phyloP scores from a whole-genome alignment of 2,113 vertebrate species.

The Coryphaenoides rupestris region DNA sequence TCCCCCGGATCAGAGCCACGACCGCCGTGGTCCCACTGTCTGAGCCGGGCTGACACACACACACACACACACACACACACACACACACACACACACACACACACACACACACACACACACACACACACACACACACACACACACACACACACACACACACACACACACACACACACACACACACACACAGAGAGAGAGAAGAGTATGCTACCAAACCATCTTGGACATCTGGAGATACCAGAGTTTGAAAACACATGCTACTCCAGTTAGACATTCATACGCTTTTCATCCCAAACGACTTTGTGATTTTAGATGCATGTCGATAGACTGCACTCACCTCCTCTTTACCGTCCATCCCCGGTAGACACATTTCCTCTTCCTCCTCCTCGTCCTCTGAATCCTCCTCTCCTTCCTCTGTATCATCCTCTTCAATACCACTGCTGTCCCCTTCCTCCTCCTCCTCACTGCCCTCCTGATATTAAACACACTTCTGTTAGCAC shows the following conservation, averaged over 20 bases:
- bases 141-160: not conserved
- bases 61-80: not conserved
- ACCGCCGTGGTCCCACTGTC: slow-evolving; percentile 97
- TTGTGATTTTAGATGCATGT: not conserved
- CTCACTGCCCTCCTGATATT: slow-evolving; percentile 86
- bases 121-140: not conserved
- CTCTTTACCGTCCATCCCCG: slow-evolving; percentile 97
- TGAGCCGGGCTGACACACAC: slow-evolving; percentile 83
- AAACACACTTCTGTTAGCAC: not conserved
- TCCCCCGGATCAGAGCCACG: slow-evolving; percentile 91
- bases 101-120: not conserved
- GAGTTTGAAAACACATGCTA: too few relatives aligned
- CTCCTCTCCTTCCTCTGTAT: slow-evolving; percentile 77
- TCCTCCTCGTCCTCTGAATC: slow-evolving; percentile 72
- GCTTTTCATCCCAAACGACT: too few relatives aligned
- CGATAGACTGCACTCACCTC: slow-evolving; percentile 75
- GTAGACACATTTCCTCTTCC: slow-evolving; percentile 92
- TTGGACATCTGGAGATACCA: too few relatives aligned
- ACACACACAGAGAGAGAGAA: too few relatives aligned
- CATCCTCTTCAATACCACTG: slow-evolving; percentile 83
- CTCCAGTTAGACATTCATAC: too few relatives aligned
- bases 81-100: not conserved
- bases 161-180: not conserved
- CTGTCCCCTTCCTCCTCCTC: slow-evolving; percentile 84
- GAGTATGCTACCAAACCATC: too few relatives aligned